Percentiles rank a stretch among this genome's conserved stretches.
Evolutionary conservation across 2,113 vertebrate species (phyloP).

Genomic region (Petrocephalus zakoni): DNA sequence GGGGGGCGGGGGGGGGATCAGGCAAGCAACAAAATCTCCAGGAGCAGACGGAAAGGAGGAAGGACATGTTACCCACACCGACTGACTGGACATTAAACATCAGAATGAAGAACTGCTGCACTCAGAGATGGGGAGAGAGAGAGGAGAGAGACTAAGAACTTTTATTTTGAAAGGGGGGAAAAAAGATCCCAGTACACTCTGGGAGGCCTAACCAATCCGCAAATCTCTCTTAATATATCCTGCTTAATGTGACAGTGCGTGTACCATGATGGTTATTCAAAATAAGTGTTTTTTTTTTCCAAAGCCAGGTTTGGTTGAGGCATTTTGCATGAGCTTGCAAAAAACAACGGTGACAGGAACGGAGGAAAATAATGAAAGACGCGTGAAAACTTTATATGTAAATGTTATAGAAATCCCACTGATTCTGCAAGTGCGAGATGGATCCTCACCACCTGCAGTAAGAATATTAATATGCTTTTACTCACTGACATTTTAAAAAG

Average conservation of each 20-base stretch:
- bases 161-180: conserved; percentile 32
- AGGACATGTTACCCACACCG: not conserved
- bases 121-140: conserved; percentile 21
- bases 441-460: conserved; percentile 26
- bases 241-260: conserved; percentile 27
- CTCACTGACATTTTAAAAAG: not conserved
- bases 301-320: conserved; percentile 52
- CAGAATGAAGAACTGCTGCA: not conserved
- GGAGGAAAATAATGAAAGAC: conserved; percentile 12
- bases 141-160: conserved; percentile 20
- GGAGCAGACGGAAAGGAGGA: not conserved
- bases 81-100: not conserved
- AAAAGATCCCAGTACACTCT: conserved; percentile 24
- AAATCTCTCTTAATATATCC: conserved; percentile 38
- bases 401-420: conserved; percentile 22
- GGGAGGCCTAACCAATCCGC: conserved; percentile 25
- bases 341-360: conserved; percentile 9
- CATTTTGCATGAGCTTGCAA: conserved; percentile 45
- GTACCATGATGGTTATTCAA: conserved; percentile 31
- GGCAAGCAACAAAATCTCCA: not conserved
- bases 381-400: conserved; percentile 14
- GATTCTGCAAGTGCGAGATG: conserved; percentile 33
- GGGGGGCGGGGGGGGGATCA: not conserved
- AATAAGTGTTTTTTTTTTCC: conserved; percentile 39
- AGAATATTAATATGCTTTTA: conserved; percentile 14